Evolutionary conservation across 2,888 invertebrate genomes (phyloP).

Genomic region (Drosophila phalerata): DNA sequence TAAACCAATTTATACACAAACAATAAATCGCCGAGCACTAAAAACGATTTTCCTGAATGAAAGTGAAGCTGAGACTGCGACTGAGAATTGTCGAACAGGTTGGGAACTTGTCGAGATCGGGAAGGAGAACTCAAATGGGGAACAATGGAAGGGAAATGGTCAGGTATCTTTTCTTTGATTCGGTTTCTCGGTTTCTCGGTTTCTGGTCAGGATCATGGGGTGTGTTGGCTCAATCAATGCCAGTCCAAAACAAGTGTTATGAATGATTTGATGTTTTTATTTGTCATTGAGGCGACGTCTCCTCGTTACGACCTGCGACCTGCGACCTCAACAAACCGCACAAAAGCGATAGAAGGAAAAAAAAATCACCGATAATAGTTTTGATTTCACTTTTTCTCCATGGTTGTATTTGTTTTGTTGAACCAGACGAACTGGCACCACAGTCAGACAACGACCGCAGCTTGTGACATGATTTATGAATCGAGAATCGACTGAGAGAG

Average conservation of each 20-base stretch:
- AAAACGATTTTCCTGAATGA: slow-evolving; percentile 62
- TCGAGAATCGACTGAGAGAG: background rate
- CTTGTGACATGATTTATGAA: slow-evolving; percentile 75
- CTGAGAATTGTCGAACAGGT: slow-evolving; percentile 30
- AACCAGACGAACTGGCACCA: slow-evolving; percentile 68
- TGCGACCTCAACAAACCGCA: slow-evolving; percentile 73
- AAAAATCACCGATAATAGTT: slow-evolving; percentile 71
- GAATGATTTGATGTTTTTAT: slow-evolving; percentile 82
- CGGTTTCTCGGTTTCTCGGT: slow-evolving; percentile 17
- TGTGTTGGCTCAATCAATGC: slow-evolving; percentile 81
- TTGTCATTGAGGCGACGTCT: slow-evolving; percentile 53
- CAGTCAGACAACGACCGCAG: slow-evolving; percentile 51
- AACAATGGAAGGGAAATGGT: slow-evolving; percentile 56
- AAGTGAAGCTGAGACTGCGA: slow-evolving; percentile 61
- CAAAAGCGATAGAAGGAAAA: slow-evolving; percentile 49
- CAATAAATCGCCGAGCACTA: slow-evolving; percentile 55
- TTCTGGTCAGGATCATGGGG: slow-evolving; percentile 71
- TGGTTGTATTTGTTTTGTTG: slow-evolving; percentile 25
- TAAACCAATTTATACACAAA: slow-evolving; percentile 69
- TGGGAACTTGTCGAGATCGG: slow-evolving; percentile 24
- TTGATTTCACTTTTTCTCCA: slow-evolving; percentile 69
- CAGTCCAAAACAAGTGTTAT: slow-evolving; percentile 77
- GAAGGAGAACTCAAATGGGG: slow-evolving; percentile 6
- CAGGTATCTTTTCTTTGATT: slow-evolving; percentile 26
- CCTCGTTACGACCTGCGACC: slow-evolving; percentile 38